Evolutionary conservation across 2,797 vertebrate genomes (phyloP), one percentile per base, ranked within the genome.

Genomic region (Chiroxiphia lanceolata): DNA sequence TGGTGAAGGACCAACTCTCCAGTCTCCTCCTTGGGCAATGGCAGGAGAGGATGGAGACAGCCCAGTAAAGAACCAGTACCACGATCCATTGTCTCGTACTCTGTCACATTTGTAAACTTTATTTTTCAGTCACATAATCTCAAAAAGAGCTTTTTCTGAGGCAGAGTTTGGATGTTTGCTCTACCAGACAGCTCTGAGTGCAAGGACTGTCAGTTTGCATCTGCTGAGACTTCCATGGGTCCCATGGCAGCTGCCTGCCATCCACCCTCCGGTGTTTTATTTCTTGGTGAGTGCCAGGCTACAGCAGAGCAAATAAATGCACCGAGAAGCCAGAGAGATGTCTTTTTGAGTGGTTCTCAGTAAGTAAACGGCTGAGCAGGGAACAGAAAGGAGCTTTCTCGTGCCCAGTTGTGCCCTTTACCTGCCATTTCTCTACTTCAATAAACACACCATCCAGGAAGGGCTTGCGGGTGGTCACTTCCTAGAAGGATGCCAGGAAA

Each of bases 121-220:
- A 29, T 79, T 96, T 94, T 95, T 56, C 44, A 63, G 51, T 21
- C 54, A 33, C 57, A 56, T 34, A 36, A 50, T 21, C 38, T 42
- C 65, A 76, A 27, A 70, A 78, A 68, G 69, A 79, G 38, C 42
- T 82, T 70, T 91, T 89, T 67, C 20, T 26, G 40, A 79, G 84
- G 38, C 60, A 33, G 22, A 88, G 51, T 36, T 89, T 60, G 60
- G 74, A 80, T 84, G 31, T 63, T 87, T 64, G 87, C 70, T 88
- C 47, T 50, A 67, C 25, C 59, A 80, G 89, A 70, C 83, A 94
- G 88, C 86, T 90, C 83, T 77, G 91, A 93, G 81, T 96, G 70
- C 8, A 83, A 38, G 40, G 63, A 47, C 83, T 80, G 64, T 89
- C 70, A 69, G 74, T 57, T 68, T 90, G 88, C 59, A 57, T 86